phyloP scores from a whole-genome alignment of 2,888 invertebrate species.

The Polydrusus pterygomalis region DNA sequence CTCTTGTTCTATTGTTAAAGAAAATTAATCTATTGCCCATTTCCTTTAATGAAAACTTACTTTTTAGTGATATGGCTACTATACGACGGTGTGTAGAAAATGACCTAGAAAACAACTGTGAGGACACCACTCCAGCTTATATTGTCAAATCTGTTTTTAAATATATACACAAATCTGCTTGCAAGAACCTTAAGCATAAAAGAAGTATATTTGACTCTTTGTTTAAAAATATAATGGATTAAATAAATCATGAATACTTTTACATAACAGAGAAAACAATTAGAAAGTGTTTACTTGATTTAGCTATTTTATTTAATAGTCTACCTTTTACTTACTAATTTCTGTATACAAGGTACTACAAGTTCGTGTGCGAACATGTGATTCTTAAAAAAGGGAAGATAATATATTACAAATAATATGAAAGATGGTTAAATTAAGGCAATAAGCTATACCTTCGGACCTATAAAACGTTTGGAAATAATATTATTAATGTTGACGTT shows the following conservation, averaged over 20 bases:
- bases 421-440: no score
- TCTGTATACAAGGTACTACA: no score
- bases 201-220: constrained; percentile 52
- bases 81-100: constrained; percentile 76
- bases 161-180: constrained; percentile 76
- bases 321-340: not conserved
- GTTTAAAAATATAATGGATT: constrained; percentile 12
- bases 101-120: constrained; percentile 78
- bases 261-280: not conserved
- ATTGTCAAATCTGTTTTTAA: constrained; percentile 84
- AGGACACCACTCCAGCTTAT: constrained; percentile 84
- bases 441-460: no score
- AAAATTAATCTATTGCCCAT: no score
- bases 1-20: no score
- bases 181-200: constrained; percentile 59
- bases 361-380: no score
- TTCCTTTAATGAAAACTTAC: no score
- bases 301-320: not conserved
- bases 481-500: no score
- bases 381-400: no score
- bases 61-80: constrained; percentile 74
- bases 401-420: no score
- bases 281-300: not conserved
- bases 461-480: no score
- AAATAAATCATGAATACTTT: not conserved